These are phyloP conservation scores for Zeuzera pyrina DNA, from an alignment of 2,888 invertebrate species.

Conservation along the genomic window DNA sequence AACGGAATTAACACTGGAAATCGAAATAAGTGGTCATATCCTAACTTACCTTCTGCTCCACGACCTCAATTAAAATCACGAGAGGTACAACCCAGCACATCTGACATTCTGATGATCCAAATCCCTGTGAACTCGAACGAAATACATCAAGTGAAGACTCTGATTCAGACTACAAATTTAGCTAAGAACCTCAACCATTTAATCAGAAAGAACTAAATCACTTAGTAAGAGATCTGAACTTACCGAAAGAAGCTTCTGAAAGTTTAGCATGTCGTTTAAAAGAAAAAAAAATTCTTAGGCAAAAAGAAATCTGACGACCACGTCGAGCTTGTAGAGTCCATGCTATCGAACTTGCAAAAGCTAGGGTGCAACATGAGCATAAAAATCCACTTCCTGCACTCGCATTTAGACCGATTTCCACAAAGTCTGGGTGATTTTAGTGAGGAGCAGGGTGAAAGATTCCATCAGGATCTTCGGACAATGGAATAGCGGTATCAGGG, in stretches of 20 bases:
- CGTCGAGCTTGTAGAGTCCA: slow-evolving; percentile 6
- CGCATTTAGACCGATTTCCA: no score
- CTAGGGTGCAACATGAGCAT: no score
- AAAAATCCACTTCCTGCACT: no score
- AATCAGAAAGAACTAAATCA: slow-evolving; percentile 4
- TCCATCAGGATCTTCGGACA: no score
- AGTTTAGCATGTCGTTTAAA: slow-evolving; percentile 4
- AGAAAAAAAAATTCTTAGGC: slow-evolving; percentile 5
- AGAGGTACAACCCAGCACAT: not conserved
- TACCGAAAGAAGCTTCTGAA: no score
- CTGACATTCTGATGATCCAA: not conserved
- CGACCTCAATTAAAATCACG: not conserved
- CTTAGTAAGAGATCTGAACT: slow-evolving; percentile 4
- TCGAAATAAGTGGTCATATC: not conserved
- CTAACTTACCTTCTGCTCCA: not conserved
- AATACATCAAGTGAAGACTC: not conserved
- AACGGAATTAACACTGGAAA: not conserved
- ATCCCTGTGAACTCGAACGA: not conserved
- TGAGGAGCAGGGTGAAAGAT: no score
- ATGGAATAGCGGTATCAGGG: slow-evolving; percentile 29
- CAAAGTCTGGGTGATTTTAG: no score
- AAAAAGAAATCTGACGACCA: no score
- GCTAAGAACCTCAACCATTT: no score
- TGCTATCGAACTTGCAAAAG: slow-evolving; percentile 6
- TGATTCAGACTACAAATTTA: not conserved